These are phyloP conservation scores for Drosophila glabriapex DNA, from an alignment of 2,888 invertebrate genomes.

Conservation along the genomic window DNA sequence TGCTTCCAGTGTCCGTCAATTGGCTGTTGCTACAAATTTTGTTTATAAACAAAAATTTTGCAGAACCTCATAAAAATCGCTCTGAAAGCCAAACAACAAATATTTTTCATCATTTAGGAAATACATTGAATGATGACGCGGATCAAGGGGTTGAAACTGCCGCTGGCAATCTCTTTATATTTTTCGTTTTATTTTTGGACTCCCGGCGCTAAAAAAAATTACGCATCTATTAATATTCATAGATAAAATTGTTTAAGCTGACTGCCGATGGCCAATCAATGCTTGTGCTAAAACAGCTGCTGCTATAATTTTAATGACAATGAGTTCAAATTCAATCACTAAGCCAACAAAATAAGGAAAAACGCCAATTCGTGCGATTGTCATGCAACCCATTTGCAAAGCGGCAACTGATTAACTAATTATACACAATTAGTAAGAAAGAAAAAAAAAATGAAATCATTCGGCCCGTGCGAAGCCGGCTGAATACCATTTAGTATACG, in stretches of 20 bases:
- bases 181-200: slow-evolving; percentile 23
- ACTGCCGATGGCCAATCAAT: background rate
- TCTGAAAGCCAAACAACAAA: slow-evolving; percentile 55
- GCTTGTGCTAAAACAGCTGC: background rate
- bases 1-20: slow-evolving; percentile 58
- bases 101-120: slow-evolving; percentile 62
- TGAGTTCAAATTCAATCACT: background rate
- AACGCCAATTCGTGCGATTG: background rate
- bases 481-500: background rate
- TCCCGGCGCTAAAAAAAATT: slow-evolving; percentile 18
- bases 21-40: slow-evolving; percentile 43
- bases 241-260: background rate
- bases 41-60: slow-evolving; percentile 71
- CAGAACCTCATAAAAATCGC: slow-evolving; percentile 68
- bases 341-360: background rate
- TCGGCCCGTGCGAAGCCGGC: background rate
- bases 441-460: background rate
- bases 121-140: background rate
- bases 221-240: background rate
- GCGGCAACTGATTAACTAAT: background rate
- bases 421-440: background rate
- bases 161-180: slow-evolving; percentile 17
- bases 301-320: background rate
- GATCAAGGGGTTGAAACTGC: background rate
- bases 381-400: background rate